Percentiles rank a stretch among this genome's conserved stretches.
These are phyloP conservation scores for Elaeidobius kamerunicus DNA, from an alignment of 2,888 invertebrate genomes.

Conservation along the genomic window DNA sequence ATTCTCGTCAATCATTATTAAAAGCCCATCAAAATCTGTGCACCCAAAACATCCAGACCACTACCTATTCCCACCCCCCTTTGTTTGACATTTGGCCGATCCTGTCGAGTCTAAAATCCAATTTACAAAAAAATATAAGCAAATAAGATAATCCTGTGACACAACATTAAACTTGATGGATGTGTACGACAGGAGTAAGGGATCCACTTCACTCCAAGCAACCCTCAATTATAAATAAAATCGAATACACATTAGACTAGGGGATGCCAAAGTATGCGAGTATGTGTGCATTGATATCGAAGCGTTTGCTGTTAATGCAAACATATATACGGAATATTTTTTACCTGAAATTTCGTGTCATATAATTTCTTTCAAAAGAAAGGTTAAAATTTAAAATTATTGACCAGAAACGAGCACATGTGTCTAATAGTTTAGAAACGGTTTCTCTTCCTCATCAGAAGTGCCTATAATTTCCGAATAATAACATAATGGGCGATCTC, in stretches of 20 bases:
- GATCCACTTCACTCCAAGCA: conserved; percentile 23
- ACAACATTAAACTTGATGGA: conserved; percentile 29
- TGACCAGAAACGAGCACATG: no score
- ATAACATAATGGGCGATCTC: conserved; percentile 26
- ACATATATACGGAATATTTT: no score
- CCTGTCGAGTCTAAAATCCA: conserved; percentile 23
- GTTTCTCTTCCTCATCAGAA: no score
- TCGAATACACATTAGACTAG: conserved; percentile 4
- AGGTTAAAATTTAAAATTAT: no score
- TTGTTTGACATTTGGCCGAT: conserved; percentile 19
- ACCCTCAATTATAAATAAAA: conserved; percentile 22
- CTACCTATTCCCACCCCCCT: conserved; percentile 10
- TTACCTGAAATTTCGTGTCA: no score
- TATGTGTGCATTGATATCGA: no score
- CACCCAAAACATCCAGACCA: conserved; percentile 5
- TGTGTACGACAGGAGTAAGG: conserved; percentile 11
- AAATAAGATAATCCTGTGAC: conserved; percentile 31
- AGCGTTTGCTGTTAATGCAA: no score
- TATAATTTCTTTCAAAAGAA: no score
- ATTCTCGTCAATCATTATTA: conserved; percentile 6
- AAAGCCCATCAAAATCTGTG: conserved; percentile 9
- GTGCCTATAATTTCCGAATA: conserved; percentile 25
- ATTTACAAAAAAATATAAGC: conserved; percentile 31
- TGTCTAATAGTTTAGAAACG: no score
- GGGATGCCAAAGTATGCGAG: no score